Base-by-base conservation (phyloP, 2,113 vertebrate genomes). In the Ochotona princeps region DNA sequence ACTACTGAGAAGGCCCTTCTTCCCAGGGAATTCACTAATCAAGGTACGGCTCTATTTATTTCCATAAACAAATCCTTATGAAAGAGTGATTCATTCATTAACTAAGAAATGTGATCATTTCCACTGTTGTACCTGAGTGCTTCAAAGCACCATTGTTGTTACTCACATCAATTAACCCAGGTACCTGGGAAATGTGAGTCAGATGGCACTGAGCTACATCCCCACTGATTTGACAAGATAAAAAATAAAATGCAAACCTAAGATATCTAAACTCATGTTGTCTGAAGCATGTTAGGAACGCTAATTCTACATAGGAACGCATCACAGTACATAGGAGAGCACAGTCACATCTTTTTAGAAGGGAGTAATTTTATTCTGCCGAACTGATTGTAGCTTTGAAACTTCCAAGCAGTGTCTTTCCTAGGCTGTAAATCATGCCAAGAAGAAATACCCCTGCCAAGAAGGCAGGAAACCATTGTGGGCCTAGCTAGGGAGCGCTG, bases 21-120 rank as follows among this genome's bases (percentile, higher is more conserved):
- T 95, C 83, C 95, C 80, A 57, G 89, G 95, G 91, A 97, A 94
- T 94, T 96, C 89, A 73, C 67, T 94, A 91, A 97, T 94, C 93
- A 96, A 97, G 95, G 80, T 70, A 72, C 78, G 87, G 82, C 49
- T 91, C 76, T 89, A 89, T 75, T 91, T 94, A 83, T 90, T 96
- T 94, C 80, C 89, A 91, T 85, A 96, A 96, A 93, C 91, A 97
- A 92, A 95, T 83, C 51, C 44, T 90, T 94, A 82, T 87, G 93
- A 96, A 97, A 94, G 89, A 95, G 60, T 30, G 26, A 66, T 81
- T 94, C 83, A 82, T 89, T 96, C 76, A 87, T 94, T 90, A 88
- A 79, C 79, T 81, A 87, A 92, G 87, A 94, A 94, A 92, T 89
- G 86, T 63, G 91, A 95, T 96, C 73, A 72, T 91, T 91, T 92